Evolutionary conservation across 2,113 vertebrate genomes (phyloP), one percentile per base, ranked within the genome.

Genomic region (Leucopternis melanops): DNA sequence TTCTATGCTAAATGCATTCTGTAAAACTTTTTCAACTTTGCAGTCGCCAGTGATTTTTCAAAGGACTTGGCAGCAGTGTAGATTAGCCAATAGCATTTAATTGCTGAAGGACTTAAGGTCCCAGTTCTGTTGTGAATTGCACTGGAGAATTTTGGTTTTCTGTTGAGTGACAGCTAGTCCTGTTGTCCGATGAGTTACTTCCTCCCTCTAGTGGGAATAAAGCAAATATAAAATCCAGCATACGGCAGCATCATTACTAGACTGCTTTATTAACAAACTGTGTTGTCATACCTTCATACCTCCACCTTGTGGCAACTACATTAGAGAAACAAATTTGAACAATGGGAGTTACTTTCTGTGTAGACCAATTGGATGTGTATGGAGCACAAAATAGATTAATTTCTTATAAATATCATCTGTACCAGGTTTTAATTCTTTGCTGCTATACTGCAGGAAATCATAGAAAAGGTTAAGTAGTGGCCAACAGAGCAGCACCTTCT

Each of bases 141-240:
- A 1, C 5, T 16, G 38, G 50, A 45, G 58, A 20, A 6, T 18
- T 54, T 19, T 7, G 16, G 13, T 38, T 34, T 34, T 25, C 44
- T 29, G 26, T 14, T 12, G 21, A 50, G 26, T 1, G 31, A 16
- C 1, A 5, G 40, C 8, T 6, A 47, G 27, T 26, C 21, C 66
- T 3, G 4, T 32, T 38, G 67, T 63, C 34, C 2, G 1, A 6
- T 18, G 62, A 32, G 70, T 17, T 54, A 7, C 52, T 44, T 72
- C 66, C 62, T 75, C 91, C 93, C 93, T 96, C 86, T 90, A 80
- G 82, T 74, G 95, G 91, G 54, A 75, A 44, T 27, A 58, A 77
- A 85, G 50, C 40, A 85, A 49, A 63, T 32, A 13, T 7, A 54
- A 95, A 59, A 36, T 5, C 57, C 62, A 61, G 52, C 36, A 17